Evolutionary conservation across 2,113 vertebrate species (phyloP).

Genomic region (Xiphophorus hellerii): DNA sequence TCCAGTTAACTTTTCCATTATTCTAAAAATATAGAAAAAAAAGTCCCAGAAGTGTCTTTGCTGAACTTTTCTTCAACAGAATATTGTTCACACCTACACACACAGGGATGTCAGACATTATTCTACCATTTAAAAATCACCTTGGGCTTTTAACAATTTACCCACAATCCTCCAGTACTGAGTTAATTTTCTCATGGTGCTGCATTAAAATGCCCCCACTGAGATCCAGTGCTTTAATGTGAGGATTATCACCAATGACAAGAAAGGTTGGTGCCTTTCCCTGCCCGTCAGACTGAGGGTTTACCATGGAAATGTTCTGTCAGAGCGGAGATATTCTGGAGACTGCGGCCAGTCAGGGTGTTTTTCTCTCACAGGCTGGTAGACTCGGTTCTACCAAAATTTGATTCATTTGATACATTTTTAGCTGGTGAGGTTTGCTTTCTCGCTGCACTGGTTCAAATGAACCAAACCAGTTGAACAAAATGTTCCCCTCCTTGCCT

Average conservation of each 20-base stretch:
- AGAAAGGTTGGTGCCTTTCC: constrained; percentile 9
- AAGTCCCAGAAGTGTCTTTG: background rate
- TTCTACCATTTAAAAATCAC: constrained; percentile 29
- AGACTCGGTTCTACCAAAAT: too few species aligned
- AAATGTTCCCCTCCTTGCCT: too few species aligned
- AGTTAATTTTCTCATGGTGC: constrained; percentile 15
- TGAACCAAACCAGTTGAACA: too few species aligned
- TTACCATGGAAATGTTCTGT: constrained; percentile 21
- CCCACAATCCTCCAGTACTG: constrained; percentile 47
- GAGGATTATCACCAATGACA: constrained; percentile 45
- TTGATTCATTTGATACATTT: too few species aligned
- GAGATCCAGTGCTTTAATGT: constrained; percentile 32
- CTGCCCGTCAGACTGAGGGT: constrained; percentile 29
- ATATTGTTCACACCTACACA: constrained; percentile 44
- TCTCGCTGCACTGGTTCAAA: too few species aligned
- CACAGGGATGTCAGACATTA: constrained; percentile 6
- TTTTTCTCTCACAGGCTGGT: too few species aligned
- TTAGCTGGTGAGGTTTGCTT: too few species aligned
- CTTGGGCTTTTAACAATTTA: constrained; percentile 29
- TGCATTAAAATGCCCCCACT: constrained; percentile 30
- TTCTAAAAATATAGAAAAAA: constrained; percentile 9
- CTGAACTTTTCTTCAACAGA: constrained; percentile 19
- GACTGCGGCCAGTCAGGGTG: too few species aligned
- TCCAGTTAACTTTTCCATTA: background rate
- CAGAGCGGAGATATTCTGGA: background rate